Evolutionary conservation across 1,140 invertebrate genomes (phyloP), one percentile per base, ranked within the genome.

Genomic region (Lamellibrachia luymesi): DNA sequence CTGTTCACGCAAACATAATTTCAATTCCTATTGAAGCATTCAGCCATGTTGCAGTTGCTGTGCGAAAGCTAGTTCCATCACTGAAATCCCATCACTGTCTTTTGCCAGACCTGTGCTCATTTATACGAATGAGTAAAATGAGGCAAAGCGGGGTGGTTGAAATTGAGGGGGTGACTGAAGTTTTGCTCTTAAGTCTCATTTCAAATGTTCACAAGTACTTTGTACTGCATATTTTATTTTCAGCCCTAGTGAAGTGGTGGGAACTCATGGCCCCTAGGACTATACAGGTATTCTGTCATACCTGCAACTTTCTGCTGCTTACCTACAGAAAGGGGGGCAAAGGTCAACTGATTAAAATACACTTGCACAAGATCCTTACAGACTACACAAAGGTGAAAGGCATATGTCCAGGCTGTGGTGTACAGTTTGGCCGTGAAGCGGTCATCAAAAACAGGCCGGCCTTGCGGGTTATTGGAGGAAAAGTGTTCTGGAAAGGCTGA

Each of bases 341-440:
- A 56, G 92, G 92, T 93, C 92, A 93, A 64, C 92, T 93, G 49
- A 89, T 93, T 25, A 93, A 93, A 51, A 90, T 93, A 89, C 92
- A 90, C 51, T 49, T 93, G 64, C 92, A 93, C 51, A 93, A 93
- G 51, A 93, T 93, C 38, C 52, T 93, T 13, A 90, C 56, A 93
- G 92, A 93, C 89, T 93, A 22, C 52, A 93, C 92, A 38, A 90
- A 89, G 49, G 64, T 49, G 52, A 93, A 93, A 38, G 92, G 92
- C 27, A 13, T 93, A 38, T 93, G 92, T 90, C 92, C 92, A 90
- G 22, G 89, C 38, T 93, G 92, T 50, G 10, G 13, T 17, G 52
- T 8, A 2, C 92, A 93, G 89, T 93, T 93, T 93, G 92, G 92
- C 49, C 56, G 92, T 50, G 92, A 93, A 93, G 38, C 52, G n/a